Evolutionary conservation across 1,140 invertebrate genomes (phyloP).

Genomic region (Megalonaias nervosa): DNA sequence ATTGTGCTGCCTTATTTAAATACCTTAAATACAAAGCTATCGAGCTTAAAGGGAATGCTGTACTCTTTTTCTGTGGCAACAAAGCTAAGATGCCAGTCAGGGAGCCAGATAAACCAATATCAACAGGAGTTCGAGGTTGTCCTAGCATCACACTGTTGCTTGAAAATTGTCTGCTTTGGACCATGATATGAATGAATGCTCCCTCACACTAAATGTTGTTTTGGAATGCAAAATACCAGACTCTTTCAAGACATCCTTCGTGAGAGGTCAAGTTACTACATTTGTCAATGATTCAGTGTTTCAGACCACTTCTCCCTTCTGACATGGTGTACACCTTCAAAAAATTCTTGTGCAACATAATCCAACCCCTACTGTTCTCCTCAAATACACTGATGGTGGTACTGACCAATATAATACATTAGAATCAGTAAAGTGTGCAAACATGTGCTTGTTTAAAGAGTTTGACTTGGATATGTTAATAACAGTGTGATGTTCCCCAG

Average conservation of each 20-base stretch:
- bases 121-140: slow-evolving; percentile 35
- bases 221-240: slow-evolving; percentile 28
- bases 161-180: slow-evolving; percentile 29
- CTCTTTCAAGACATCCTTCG: no score
- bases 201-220: slow-evolving; percentile 25
- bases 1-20: slow-evolving; percentile 31
- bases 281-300: slow-evolving; percentile 38
- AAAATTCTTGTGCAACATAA: neutral
- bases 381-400: slow-evolving; percentile 33
- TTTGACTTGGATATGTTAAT: slow-evolving; percentile 36
- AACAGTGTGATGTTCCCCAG: slow-evolving; percentile 31
- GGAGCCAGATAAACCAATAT: slow-evolving; percentile 25
- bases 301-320: slow-evolving; percentile 5
- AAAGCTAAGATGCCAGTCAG: slow-evolving; percentile 38
- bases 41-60: slow-evolving; percentile 21
- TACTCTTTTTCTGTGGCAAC: no score
- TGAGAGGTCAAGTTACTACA: slow-evolving; percentile 19
- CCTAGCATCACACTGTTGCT: slow-evolving; percentile 9
- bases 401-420: slow-evolving; percentile 38
- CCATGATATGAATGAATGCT: slow-evolving; percentile 35
- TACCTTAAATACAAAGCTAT: slow-evolving; percentile 29
- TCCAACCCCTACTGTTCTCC: slow-evolving; percentile 3
- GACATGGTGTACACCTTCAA: neutral
- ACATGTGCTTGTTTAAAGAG: slow-evolving; percentile 35
- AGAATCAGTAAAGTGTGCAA: slow-evolving; percentile 27